phyloP scores from a whole-genome alignment of 1,140 invertebrate genomes.

The Acromyrmex echinatior region DNA sequence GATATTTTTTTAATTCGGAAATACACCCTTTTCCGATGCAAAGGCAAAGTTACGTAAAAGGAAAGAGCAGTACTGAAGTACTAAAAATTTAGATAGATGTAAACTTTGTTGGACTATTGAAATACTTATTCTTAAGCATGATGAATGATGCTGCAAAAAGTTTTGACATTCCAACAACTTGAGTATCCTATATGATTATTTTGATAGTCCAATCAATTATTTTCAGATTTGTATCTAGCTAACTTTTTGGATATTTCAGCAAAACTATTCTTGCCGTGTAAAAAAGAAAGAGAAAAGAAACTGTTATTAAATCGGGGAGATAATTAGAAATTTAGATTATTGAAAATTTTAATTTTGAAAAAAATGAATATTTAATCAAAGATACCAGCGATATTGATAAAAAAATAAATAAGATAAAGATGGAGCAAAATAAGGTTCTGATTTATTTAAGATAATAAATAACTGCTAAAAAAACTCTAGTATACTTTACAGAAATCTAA shows the following conservation, averaged over 20 bases:
- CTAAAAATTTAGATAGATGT: too few relatives aligned
- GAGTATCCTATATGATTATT: too few relatives aligned
- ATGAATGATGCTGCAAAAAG: too few relatives aligned
- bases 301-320: neutral
- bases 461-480: too few relatives aligned
- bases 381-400: too few relatives aligned
- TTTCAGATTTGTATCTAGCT: too few relatives aligned
- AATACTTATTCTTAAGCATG: too few relatives aligned
- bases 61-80: neutral
- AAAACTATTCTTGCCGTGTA: neutral
- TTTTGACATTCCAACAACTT: too few relatives aligned
- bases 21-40: too few relatives aligned
- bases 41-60: neutral
- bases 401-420: neutral
- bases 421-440: neutral
- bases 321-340: neutral
- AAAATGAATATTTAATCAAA: neutral
- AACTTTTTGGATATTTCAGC: too few relatives aligned
- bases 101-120: too few relatives aligned
- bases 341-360: neutral
- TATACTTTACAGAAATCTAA: neutral
- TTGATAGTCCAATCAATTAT: too few relatives aligned
- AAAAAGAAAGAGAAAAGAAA: neutral
- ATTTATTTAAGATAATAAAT: neutral
- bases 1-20: slow-evolving; percentile 20